Evolutionary conservation across 2,888 invertebrate species (phyloP), one percentile per base, ranked within the genome.

Genomic region (Erannis defoliaria): DNA sequence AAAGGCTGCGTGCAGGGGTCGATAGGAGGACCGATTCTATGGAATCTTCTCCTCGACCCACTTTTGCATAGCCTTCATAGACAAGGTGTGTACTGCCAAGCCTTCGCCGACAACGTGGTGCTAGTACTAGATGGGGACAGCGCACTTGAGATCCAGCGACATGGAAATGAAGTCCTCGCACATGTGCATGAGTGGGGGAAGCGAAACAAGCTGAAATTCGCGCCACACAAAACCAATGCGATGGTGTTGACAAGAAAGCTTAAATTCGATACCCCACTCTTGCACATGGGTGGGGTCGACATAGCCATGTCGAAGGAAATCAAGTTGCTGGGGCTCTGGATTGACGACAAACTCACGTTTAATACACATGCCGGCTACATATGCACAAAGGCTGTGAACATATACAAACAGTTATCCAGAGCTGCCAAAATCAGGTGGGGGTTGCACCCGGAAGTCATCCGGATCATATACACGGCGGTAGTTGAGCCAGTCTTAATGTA

Each of bases 1-100:
- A 40, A 40, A 40, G 40, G 40, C 6, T 40, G 40, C 16, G 19
- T 40, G 5, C 40, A 40, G 40, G 26, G 26, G 8, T 26, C 26
- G 1, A 26, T 26, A 6, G 26, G 26, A 5, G 26, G 26, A 5
- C 26, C 40, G 0, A 40, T 40, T 10, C 19, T 40, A 0, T 40
- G 40, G 40, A 40, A 40, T 9, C 40, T 40, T 6, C 40, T 40
- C 18, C 19, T 40, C 16, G 19, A 40, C 19, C 40, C 40, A 1
- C 40, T 40, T 0, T 19, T 40, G 2, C 18, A 19, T 2, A 10
- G 12, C 0, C 40, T 40, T 5, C 6, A 40, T 0, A 1, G 9
- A 19, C 5, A 10, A 19, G 40, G 40, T 1, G 40, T 19, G 19
- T 19, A 19, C 40, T 2, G 6, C 18, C 40, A 40, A 10, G 40